phyloP scores from a whole-genome alignment of 1,140 invertebrate species.

The Tyrophagus putrescentiae region DNA sequence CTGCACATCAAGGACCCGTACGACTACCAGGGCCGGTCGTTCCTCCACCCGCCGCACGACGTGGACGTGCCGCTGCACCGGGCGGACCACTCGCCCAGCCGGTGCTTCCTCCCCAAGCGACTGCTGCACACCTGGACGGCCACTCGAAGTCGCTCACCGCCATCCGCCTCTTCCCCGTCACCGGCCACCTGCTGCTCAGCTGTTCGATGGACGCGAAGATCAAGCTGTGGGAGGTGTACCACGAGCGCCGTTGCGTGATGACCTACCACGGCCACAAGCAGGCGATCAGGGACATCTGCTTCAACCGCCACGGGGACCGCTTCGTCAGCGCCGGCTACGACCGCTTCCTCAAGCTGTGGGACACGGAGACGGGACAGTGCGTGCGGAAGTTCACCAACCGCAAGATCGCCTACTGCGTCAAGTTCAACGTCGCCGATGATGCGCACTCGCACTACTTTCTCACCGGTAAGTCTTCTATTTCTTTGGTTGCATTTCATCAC shows the following conservation, averaged over 20 bases:
- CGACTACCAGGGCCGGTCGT: conserved; percentile 93
- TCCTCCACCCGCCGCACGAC: conserved; percentile 82
- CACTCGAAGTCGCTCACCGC: conserved; percentile 94
- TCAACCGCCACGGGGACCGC: conserved; percentile 80
- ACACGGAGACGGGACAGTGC: conserved; percentile 90
- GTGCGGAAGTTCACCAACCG: conserved; percentile 78
- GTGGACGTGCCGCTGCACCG: conserved; percentile 66
- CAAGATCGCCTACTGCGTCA: conserved; percentile 92
- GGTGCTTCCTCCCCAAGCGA: conserved; percentile 93
- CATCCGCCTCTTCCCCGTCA: conserved; percentile 85
- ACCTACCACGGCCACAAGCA: conserved; percentile 94
- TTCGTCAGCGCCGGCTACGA: conserved; percentile 79
- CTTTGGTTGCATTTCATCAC: too few relatives aligned
- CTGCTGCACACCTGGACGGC: conserved; percentile 88
- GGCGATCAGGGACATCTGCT: conserved; percentile 87
- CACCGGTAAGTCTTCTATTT: too few relatives aligned
- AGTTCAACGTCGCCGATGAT: conserved; percentile 85
- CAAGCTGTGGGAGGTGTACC: conserved; percentile 98
- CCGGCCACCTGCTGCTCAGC: conserved; percentile 85
- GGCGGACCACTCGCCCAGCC: conserved; percentile 76
- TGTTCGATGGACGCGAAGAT: conserved; percentile 92
- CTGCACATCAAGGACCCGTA: conserved; percentile 84
- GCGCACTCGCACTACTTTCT: conserved; percentile 96
- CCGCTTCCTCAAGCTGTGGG: conserved; percentile 93
- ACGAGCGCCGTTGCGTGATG: conserved; percentile 75